These are phyloP conservation scores for Sminthurides aquaticus DNA, from an alignment of 2,888 invertebrate species.

Conservation along the genomic window DNA sequence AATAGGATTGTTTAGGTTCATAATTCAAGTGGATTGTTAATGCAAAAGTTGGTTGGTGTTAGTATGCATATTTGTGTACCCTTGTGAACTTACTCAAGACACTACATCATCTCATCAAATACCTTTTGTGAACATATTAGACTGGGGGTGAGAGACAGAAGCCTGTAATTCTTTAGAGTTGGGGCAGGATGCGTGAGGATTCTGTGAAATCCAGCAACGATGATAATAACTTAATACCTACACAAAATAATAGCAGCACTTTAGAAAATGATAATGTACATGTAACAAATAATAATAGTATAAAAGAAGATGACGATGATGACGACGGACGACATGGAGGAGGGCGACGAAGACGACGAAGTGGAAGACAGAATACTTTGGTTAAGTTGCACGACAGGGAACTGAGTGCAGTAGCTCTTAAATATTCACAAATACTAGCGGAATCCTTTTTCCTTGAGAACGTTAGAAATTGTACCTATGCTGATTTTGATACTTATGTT, in stretches of 20 bases:
- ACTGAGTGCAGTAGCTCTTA: conserved; percentile 7
- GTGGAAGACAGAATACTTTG: background rate
- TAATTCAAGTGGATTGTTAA: too few species aligned
- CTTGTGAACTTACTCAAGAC: too few species aligned
- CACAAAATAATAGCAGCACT: background rate
- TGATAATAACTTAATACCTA: background rate
- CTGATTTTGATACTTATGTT: conserved; percentile 16
- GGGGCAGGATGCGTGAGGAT: conserved; percentile 2
- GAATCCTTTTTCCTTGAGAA: conserved; percentile 21
- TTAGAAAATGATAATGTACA: background rate
- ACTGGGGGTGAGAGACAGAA: too few species aligned
- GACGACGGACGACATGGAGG: background rate
- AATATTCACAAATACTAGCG: conserved; percentile 8
- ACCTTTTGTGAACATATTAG: too few species aligned
- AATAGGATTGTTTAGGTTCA: too few species aligned
- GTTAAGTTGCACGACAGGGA: background rate
- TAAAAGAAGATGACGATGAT: background rate
- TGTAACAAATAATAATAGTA: background rate
- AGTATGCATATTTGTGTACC: too few species aligned
- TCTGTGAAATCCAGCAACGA: background rate
- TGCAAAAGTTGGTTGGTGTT: too few species aligned
- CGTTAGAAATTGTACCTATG: conserved; percentile 5
- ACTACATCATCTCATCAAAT: too few species aligned
- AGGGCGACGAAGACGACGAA: background rate
- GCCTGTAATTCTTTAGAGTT: background rate